Percentiles rank a stretch among this genome's conserved stretches.
Conservation (phyloP, 2,888 invertebrate genomes). For the Sarcophaga rosellei region DNA sequence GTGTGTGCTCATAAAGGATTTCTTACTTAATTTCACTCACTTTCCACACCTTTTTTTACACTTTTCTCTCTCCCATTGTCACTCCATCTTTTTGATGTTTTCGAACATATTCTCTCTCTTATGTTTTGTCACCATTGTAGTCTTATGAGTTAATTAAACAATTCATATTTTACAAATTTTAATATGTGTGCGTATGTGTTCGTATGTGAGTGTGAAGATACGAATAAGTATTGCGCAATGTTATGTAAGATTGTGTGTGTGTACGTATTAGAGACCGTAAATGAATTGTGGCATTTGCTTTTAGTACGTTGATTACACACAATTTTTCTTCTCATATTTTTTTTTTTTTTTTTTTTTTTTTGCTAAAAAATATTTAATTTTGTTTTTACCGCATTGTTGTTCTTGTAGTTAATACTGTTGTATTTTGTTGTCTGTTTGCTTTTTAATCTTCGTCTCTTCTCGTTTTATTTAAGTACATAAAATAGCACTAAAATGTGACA, state of each 20-base stretch:
- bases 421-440: too few species aligned
- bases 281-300: constrained; percentile 39
- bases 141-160: too few species aligned
- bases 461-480: too few species aligned
- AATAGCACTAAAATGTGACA: background rate
- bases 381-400: too few species aligned
- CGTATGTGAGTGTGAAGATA: background rate
- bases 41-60: background rate
- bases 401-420: too few species aligned
- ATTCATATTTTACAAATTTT: too few species aligned
- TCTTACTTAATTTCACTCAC: background rate
- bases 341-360: background rate
- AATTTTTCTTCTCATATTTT: background rate
- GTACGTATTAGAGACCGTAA: background rate
- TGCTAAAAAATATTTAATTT: background rate
- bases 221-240: too few species aligned
- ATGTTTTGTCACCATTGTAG: too few species aligned
- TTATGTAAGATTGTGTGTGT: background rate
- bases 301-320: constrained; percentile 21
- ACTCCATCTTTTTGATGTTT: too few species aligned
- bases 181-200: too few species aligned
- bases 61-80: background rate
- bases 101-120: too few species aligned
- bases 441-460: background rate
- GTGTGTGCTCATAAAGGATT: background rate